These are phyloP conservation scores for Myotis brandtii DNA, from an alignment of 2,113 vertebrate species.

Conservation along the genomic window DNA sequence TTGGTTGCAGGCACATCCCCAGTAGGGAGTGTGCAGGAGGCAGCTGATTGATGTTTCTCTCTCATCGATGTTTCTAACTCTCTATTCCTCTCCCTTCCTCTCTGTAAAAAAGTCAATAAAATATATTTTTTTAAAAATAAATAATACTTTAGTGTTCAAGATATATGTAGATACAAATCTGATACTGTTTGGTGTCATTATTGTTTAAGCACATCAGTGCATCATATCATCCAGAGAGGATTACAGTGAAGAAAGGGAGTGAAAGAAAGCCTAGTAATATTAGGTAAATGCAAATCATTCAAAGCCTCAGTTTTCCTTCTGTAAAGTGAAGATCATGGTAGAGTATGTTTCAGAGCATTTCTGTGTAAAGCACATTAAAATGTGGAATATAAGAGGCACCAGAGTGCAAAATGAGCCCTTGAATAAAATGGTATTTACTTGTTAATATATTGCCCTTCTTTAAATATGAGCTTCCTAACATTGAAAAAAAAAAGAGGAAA, in stretches of 20 bases:
- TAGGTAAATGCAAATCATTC: background rate
- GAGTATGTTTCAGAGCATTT: background rate
- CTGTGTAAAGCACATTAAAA: background rate
- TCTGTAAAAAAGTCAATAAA: no score
- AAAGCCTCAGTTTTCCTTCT: background rate
- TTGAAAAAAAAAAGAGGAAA: constrained; percentile 35
- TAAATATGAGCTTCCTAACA: constrained; percentile 27
- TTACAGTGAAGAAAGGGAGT: background rate
- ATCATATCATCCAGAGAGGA: background rate
- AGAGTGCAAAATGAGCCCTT: background rate
- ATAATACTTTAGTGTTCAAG: background rate
- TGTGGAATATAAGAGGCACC: background rate
- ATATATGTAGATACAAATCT: background rate
- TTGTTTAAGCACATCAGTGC: background rate
- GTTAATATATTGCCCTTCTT: constrained; percentile 45
- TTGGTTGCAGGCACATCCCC: no score
- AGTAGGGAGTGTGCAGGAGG: no score
- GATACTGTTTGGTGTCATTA: background rate
- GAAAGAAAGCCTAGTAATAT: background rate
- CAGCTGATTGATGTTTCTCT: no score
- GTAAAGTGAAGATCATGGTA: background rate
- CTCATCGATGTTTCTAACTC: no score
- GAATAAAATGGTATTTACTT: constrained; percentile 42
- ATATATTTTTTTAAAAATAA: background rate
- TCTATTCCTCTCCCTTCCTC: no score